These are phyloP conservation scores for Hydrozoanthus tunicans DNA, from an alignment of 64 coral and sea anemone species.

Conservation along the genomic window DNA sequence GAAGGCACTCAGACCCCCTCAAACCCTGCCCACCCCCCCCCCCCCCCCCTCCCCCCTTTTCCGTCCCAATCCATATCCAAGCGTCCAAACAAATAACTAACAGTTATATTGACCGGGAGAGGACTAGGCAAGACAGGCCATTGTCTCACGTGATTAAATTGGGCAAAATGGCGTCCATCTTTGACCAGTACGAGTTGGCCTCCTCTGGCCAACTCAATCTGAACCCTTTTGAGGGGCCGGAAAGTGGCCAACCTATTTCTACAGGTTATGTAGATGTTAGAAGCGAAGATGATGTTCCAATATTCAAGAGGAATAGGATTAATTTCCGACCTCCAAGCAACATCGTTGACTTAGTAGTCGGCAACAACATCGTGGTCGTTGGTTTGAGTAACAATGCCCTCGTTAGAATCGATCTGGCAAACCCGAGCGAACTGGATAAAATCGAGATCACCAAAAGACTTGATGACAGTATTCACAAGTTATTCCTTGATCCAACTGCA, in stretches of 20 bases:
- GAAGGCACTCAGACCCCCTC: too few species aligned
- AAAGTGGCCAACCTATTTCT: conserved; percentile 81
- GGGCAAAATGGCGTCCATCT: conserved; percentile 94
- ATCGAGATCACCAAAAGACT: conserved; percentile 81
- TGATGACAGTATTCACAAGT: conserved; percentile 84
- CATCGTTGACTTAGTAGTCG: conserved; percentile 82
- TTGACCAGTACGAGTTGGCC: conserved; percentile 88
- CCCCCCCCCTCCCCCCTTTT: too few species aligned
- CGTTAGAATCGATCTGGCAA: conserved; percentile 86
- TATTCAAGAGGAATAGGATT: conserved; percentile 88
- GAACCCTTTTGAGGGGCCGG: conserved; percentile 69
- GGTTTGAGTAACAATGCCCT: conserved; percentile 72
- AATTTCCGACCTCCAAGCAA: conserved; percentile 91
- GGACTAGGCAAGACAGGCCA: neutral
- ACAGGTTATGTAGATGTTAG: conserved; percentile 87
- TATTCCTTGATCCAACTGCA: conserved; percentile 93
- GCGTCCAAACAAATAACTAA: neutral
- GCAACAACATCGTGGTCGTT: conserved; percentile 81
- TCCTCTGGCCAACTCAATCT: conserved; percentile 62
- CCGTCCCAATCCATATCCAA: neutral
- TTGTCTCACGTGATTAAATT: conserved; percentile 3
- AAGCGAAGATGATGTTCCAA: conserved; percentile 87
- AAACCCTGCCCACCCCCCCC: neutral
- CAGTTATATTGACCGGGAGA: neutral
- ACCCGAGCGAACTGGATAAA: conserved; percentile 85